Percentiles rank a stretch among this genome's conserved stretches.
These are phyloP conservation scores for Trilocha varians DNA, from an alignment of 2,888 invertebrate genomes.

Conservation along the genomic window DNA sequence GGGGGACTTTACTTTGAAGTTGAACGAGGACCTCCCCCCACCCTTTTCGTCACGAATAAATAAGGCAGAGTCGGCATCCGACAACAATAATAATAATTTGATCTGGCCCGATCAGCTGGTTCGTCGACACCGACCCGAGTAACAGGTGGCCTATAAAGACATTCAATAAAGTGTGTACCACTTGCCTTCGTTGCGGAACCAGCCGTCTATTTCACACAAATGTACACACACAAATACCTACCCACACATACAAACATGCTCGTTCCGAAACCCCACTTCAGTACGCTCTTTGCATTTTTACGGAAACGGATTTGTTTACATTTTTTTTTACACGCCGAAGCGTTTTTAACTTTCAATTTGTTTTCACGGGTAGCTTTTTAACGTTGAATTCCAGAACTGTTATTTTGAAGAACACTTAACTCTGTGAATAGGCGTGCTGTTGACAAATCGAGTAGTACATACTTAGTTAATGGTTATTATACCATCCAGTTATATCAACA, in stretches of 20 bases:
- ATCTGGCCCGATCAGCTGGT: slow-evolving; percentile 69
- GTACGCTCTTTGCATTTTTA: slow-evolving; percentile 22
- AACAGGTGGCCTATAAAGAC: slow-evolving; percentile 75
- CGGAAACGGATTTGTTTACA: slow-evolving; percentile 4
- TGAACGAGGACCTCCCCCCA: slow-evolving; percentile 31
- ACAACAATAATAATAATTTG: slow-evolving; percentile 68
- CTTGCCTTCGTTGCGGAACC: slow-evolving; percentile 65
- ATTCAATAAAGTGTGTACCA: slow-evolving; percentile 71
- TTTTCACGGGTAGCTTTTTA: not conserved
- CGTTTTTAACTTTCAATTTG: not conserved
- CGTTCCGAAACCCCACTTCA: slow-evolving; percentile 18
- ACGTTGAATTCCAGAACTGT: not conserved
- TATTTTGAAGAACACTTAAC: too few relatives aligned
- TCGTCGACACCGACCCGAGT: slow-evolving; percentile 66
- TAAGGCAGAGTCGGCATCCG: slow-evolving; percentile 61
- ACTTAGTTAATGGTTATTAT: too few relatives aligned
- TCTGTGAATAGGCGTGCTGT: too few relatives aligned
- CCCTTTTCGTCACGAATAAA: slow-evolving; percentile 60
- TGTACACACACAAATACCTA: slow-evolving; percentile 41
- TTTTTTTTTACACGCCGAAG: not conserved
- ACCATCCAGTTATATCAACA: too few relatives aligned
- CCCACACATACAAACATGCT: slow-evolving; percentile 18
- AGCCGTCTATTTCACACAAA: slow-evolving; percentile 60
- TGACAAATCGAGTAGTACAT: too few relatives aligned
- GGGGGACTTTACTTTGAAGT: slow-evolving; percentile 43